These are phyloP conservation scores for Lymantria monacha DNA, from an alignment of 2,888 invertebrate genomes.

Conservation along the genomic window DNA sequence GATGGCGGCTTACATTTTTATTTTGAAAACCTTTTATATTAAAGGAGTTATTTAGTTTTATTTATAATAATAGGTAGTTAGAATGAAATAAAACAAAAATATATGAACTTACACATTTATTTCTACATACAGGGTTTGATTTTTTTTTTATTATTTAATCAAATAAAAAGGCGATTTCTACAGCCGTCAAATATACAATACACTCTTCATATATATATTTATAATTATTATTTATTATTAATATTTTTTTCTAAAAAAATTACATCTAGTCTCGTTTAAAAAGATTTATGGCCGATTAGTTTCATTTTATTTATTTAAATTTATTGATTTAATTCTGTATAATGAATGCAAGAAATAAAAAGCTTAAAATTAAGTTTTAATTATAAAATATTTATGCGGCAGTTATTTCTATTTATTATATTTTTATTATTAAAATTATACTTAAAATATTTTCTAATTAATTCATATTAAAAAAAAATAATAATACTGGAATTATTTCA, in stretches of 20 bases:
- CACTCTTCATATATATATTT: constrained; percentile 28
- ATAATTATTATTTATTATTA: constrained; percentile 26
- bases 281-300: constrained; percentile 51
- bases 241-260: constrained; percentile 49
- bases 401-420: constrained; percentile 10
- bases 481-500: not conserved
- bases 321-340: constrained; percentile 11
- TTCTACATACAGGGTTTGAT: constrained; percentile 71
- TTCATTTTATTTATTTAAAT: constrained; percentile 18
- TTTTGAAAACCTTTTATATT: too few relatives aligned
- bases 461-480: not conserved
- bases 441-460: too few relatives aligned
- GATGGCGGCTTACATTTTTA: too few relatives aligned
- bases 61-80: too few relatives aligned
- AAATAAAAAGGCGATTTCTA: constrained; percentile 62
- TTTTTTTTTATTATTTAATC: constrained; percentile 36
- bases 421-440: too few relatives aligned
- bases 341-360: constrained; percentile 15
- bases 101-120: constrained; percentile 74
- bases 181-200: constrained; percentile 53
- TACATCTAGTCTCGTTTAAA: constrained; percentile 51
- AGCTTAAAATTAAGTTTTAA: constrained; percentile 12
- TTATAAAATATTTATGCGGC: constrained; percentile 19
- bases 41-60: too few relatives aligned
- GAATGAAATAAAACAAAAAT: constrained; percentile 37